Percentiles rank a stretch among this genome's conserved stretches.
These are phyloP conservation scores for Xenopus laevis DNA, from an alignment of 2,113 vertebrate genomes.

Conservation along the genomic window DNA sequence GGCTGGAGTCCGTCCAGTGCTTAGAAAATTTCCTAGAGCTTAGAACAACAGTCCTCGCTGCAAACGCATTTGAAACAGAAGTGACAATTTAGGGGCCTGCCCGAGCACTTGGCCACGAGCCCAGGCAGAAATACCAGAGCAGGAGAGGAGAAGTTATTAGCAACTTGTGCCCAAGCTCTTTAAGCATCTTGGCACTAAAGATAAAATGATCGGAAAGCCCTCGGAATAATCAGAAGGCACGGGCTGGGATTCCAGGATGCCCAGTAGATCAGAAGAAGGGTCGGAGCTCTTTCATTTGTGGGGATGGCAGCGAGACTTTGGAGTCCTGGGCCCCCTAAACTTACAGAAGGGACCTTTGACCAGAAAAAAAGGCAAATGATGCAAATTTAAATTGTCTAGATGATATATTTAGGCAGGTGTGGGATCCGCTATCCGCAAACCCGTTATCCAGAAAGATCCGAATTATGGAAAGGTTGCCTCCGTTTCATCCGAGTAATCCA, in stretches of 20 bases:
- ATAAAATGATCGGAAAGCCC: slow-evolving; percentile 50
- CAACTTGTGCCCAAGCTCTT: slow-evolving; percentile 52
- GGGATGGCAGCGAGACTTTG: too few species aligned
- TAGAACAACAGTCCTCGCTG: slow-evolving; percentile 68
- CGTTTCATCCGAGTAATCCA: too few species aligned
- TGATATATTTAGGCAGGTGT: too few species aligned
- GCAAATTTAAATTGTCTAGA: too few species aligned
- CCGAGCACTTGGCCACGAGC: slow-evolving; percentile 55
- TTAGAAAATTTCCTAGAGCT: slow-evolving; percentile 74
- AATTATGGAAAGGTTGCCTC: too few species aligned
- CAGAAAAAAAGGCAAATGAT: too few species aligned
- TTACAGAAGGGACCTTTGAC: too few species aligned
- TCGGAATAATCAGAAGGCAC: not conserved
- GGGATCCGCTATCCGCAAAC: too few species aligned
- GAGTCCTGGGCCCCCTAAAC: too few species aligned
- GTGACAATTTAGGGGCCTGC: slow-evolving; percentile 65
- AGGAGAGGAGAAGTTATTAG: slow-evolving; percentile 57
- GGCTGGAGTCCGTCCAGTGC: slow-evolving; percentile 79
- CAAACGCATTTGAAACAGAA: slow-evolving; percentile 64
- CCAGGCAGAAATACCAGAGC: slow-evolving; percentile 64
- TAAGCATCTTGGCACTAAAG: slow-evolving; percentile 55
- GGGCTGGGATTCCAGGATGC: not conserved
- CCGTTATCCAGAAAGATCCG: too few species aligned
- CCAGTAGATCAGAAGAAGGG: too few species aligned
- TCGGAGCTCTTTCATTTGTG: too few species aligned